phyloP scores from a whole-genome alignment of 1,140 invertebrate species.

The Gonatopus flavifemur region DNA sequence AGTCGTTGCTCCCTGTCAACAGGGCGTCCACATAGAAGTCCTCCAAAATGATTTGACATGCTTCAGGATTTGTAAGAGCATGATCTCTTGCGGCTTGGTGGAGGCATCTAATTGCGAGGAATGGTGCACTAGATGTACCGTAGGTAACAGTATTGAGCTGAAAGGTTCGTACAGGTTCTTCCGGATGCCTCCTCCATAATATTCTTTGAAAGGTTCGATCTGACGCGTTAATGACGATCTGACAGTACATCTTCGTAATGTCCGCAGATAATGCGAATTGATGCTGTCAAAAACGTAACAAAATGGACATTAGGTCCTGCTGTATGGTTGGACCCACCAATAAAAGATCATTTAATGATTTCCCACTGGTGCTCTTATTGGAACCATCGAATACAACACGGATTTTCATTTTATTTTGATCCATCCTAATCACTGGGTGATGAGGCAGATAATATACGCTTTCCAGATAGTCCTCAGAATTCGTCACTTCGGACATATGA shows the following conservation, averaged over 20 bases:
- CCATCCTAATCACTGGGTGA: neutral
- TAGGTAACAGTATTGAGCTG: conserved; percentile 41
- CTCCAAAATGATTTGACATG: conserved; percentile 28
- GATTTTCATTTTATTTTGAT: neutral
- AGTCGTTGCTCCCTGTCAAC: too few species aligned
- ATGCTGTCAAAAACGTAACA: conserved; percentile 14
- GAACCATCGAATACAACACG: neutral
- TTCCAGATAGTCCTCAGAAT: too few species aligned
- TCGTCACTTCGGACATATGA: too few species aligned
- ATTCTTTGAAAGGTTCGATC: conserved; percentile 35
- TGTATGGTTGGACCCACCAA: conserved; percentile 31
- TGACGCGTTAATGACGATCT: conserved; percentile 26
- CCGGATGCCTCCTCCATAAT: conserved; percentile 27
- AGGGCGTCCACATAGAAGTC: conserved; percentile 57
- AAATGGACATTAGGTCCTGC: conserved; percentile 11
- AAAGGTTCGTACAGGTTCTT: conserved; percentile 24
- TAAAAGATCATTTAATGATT: conserved; percentile 32
- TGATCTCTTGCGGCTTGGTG: conserved; percentile 33
- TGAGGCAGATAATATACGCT: conserved; percentile 7
- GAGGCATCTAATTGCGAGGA: conserved; percentile 36
- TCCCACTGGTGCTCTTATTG: neutral
- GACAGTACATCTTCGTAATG: conserved; percentile 40
- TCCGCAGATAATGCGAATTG: conserved; percentile 18
- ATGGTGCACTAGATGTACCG: conserved; percentile 41
- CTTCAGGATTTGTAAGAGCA: conserved; percentile 26